These are phyloP conservation scores for Lepisosteus osseus DNA, from an alignment of 2,113 vertebrate genomes.

Conservation along the genomic window DNA sequence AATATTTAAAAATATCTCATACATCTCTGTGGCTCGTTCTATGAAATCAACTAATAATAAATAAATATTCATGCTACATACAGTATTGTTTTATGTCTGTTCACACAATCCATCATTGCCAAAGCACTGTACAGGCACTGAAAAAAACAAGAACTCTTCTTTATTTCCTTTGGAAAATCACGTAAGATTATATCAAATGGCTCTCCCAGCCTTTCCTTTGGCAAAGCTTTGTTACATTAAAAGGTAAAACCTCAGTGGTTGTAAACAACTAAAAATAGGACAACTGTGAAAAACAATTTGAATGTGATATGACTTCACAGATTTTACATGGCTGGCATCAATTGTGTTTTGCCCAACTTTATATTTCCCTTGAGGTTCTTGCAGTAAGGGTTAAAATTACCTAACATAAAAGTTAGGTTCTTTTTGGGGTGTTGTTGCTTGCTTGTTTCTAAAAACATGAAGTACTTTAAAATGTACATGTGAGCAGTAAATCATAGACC, in stretches of 20 bases:
- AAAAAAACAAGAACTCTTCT: constrained; percentile 1
- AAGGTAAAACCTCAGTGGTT: neutral
- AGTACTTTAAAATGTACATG: too few relatives aligned
- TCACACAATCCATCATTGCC: neutral
- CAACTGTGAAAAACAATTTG: neutral
- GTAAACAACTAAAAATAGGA: neutral
- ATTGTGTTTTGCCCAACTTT: neutral
- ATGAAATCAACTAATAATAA: too few relatives aligned
- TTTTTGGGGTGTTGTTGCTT: neutral
- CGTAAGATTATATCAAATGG: neutral
- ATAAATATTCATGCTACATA: too few relatives aligned
- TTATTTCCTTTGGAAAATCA: constrained; percentile 5
- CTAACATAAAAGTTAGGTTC: neutral
- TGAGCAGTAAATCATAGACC: too few relatives aligned
- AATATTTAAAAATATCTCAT: too few relatives aligned
- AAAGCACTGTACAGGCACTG: neutral
- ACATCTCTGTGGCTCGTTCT: too few relatives aligned
- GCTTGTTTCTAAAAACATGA: too few relatives aligned
- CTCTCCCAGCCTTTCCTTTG: constrained; percentile 1
- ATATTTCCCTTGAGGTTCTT: neutral
- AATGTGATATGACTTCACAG: neutral
- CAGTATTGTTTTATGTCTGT: neutral
- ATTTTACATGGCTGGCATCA: neutral
- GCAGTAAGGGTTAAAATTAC: neutral
- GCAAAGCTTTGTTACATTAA: neutral